Conservation (phyloP, 2,113 vertebrate species). For the Poecile atricapillus region DNA sequence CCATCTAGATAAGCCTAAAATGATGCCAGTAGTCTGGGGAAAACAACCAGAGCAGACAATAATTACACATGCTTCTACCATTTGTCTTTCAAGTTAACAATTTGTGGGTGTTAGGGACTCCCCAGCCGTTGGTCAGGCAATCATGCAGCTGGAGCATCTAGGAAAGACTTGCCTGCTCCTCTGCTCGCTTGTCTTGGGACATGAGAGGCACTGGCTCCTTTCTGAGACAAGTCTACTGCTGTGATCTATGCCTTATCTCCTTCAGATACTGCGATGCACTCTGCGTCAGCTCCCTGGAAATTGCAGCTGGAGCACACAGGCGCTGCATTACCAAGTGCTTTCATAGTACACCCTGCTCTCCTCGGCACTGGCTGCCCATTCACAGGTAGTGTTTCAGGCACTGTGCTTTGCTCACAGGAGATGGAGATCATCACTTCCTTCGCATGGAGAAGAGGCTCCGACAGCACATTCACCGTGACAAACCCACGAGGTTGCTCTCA, state of each 20-base stretch:
- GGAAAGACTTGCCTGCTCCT: neutral
- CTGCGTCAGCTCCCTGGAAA: neutral
- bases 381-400: neutral
- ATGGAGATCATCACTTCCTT: neutral
- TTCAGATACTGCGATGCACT: neutral
- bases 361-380: neutral
- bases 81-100: neutral
- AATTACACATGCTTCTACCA: neutral
- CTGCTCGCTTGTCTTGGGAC: neutral
- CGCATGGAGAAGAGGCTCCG: neutral
- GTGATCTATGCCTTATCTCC: neutral
- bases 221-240: neutral
- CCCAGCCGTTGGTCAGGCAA: neutral
- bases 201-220: fast-evolving
- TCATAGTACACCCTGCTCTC: fast-evolving
- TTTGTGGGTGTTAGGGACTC: neutral
- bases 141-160: fast-evolving
- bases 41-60: neutral
- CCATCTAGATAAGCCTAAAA: neutral
- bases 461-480: neutral
- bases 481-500: neutral
- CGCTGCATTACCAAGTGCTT: fast-evolving
- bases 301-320: neutral
- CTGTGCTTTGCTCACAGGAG: fast-evolving
- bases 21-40: neutral